These are phyloP conservation scores for Aeoliscus strigatus DNA, from an alignment of 2,797 vertebrate genomes.

Conservation along the genomic window DNA sequence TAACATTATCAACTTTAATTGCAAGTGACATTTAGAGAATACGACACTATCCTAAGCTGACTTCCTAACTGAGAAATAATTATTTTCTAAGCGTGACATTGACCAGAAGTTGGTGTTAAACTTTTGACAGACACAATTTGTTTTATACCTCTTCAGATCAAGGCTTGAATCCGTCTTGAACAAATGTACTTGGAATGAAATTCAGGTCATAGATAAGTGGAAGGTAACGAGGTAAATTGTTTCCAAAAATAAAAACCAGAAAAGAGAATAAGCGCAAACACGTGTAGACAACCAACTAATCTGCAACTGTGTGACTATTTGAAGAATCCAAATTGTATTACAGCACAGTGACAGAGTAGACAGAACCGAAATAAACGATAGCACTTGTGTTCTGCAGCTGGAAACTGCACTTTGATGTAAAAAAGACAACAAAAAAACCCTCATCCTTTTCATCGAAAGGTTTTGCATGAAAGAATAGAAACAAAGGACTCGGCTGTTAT, in stretches of 20 bases:
- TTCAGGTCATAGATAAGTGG: not conserved
- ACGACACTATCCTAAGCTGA: conserved; percentile 67
- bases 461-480: conserved; percentile 17
- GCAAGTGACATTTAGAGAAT: conserved; percentile 79
- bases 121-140: conserved; percentile 10
- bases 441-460: conserved; percentile 26
- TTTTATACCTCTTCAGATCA: conserved; percentile 4
- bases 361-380: too few species aligned
- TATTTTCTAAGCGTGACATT: conserved; percentile 62
- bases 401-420: too few species aligned
- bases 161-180: not conserved
- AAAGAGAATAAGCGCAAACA: too few species aligned
- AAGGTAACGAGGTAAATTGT: not conserved
- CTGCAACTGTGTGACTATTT: too few species aligned
- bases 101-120: conserved; percentile 54
- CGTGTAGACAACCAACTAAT: not conserved
- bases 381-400: too few species aligned
- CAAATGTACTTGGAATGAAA: conserved; percentile 6
- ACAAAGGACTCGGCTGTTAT: conserved; percentile 11
- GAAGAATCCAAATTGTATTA: too few species aligned
- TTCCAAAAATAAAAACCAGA: not conserved
- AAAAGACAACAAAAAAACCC: too few species aligned
- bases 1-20: conserved; percentile 80
- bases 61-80: conserved; percentile 64
- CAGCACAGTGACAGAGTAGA: too few species aligned